Conservation (phyloP, 2,797 vertebrate genomes). For the Artibeus jamaicensis region DNA sequence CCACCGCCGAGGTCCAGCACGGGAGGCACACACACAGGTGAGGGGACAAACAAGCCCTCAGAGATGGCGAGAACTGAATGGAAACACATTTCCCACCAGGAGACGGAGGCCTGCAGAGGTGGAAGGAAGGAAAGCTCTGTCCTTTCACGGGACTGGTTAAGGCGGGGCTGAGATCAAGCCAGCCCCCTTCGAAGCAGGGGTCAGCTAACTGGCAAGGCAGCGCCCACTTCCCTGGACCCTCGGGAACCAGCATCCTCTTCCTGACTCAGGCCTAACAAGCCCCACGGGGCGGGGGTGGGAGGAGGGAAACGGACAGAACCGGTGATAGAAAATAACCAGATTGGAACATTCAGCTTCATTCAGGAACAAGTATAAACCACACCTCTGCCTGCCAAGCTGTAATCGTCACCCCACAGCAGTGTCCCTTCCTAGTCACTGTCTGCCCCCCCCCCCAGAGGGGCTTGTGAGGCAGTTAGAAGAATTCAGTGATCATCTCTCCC, state of each 20-base stretch:
- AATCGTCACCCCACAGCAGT: constrained; percentile 74
- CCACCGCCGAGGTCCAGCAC: neutral
- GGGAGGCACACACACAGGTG: neutral
- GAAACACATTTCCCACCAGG: neutral
- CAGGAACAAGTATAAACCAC: constrained; percentile 79
- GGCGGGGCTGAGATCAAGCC: neutral
- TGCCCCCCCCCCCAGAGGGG: constrained; percentile 77
- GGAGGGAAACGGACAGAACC: constrained; percentile 71
- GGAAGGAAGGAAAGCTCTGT: neutral
- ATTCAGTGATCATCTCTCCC: constrained; percentile 77
- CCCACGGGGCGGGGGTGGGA: neutral
- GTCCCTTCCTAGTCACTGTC: constrained; percentile 78
- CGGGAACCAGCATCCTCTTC: neutral
- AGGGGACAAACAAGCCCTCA: neutral
- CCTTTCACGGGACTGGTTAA: neutral
- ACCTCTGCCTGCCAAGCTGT: constrained; percentile 78
- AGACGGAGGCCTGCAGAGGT: neutral
- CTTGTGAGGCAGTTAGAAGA: constrained; percentile 80
- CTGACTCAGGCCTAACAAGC: constrained; percentile 76
- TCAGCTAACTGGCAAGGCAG: neutral
- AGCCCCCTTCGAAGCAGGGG: neutral
- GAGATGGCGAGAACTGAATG: neutral
- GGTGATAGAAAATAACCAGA: constrained; percentile 45
- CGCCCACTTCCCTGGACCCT: neutral
- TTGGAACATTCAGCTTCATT: constrained; percentile 77